These are phyloP conservation scores for Lordiphosa stackelbergi DNA, from an alignment of 1,140 invertebrate genomes.

Conservation along the genomic window DNA sequence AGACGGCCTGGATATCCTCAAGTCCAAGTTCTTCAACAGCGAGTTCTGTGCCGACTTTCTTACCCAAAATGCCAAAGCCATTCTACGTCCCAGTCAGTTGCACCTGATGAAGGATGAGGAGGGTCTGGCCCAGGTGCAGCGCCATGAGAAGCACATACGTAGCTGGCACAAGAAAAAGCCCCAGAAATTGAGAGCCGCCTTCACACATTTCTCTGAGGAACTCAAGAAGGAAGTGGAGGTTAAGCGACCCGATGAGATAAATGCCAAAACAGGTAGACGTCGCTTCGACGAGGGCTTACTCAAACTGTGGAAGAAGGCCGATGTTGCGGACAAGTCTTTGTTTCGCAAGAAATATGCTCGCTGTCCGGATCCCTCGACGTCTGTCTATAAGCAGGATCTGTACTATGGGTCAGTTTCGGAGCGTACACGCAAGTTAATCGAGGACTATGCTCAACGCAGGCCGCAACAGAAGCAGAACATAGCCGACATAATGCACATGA, in stretches of 20 bases:
- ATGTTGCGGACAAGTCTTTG: conserved; percentile 80
- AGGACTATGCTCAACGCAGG: conserved; percentile 80
- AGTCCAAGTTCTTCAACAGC: conserved; percentile 89
- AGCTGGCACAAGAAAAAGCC: conserved; percentile 82
- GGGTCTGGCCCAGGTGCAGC: conserved; percentile 80
- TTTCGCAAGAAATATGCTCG: conserved; percentile 75
- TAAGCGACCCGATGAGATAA: conserved; percentile 60
- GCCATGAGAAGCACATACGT: conserved; percentile 78
- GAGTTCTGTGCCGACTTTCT: conserved; percentile 88
- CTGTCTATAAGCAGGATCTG: conserved; percentile 83
- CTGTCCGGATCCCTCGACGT: conserved; percentile 87
- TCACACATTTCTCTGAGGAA: conserved; percentile 71
- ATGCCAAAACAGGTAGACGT: conserved; percentile 58
- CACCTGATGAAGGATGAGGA: conserved; percentile 78
- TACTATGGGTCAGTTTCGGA: conserved; percentile 91
- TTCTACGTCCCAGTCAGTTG: conserved; percentile 77
- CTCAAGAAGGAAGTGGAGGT: conserved; percentile 67
- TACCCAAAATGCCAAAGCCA: conserved; percentile 85
- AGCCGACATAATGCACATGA: conserved; percentile 85
- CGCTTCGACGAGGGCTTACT: conserved; percentile 78
- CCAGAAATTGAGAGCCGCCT: conserved; percentile 54
- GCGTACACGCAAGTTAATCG: conserved; percentile 84
- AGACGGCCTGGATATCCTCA: conserved; percentile 95
- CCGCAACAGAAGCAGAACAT: conserved; percentile 77
- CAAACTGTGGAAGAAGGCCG: conserved; percentile 81